Conservation (phyloP, 1,140 invertebrate species). For the Habropoda laboriosa region DNA sequence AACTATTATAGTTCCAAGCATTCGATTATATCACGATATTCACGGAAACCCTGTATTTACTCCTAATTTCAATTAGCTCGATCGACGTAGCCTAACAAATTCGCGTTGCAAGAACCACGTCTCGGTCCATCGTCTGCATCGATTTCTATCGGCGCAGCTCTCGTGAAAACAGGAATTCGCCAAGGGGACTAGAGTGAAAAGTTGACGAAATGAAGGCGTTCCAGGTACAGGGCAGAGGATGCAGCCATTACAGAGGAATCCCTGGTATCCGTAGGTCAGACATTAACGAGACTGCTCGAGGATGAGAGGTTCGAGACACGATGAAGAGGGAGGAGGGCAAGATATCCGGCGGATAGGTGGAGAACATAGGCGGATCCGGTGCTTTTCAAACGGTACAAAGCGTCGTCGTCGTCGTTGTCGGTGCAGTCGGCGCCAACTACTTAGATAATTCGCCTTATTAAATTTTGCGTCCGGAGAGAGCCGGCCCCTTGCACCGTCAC, state of each 20-base stretch:
- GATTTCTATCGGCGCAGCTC: neutral
- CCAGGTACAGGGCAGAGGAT: neutral
- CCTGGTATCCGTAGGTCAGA: slow-evolving; percentile 22
- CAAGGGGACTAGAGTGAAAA: neutral
- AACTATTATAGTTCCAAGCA: no score
- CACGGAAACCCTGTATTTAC: no score
- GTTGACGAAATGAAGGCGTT: slow-evolving; percentile 5
- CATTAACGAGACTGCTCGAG: slow-evolving; percentile 42
- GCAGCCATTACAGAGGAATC: slow-evolving; percentile 20
- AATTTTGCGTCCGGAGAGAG: slow-evolving; percentile 35
- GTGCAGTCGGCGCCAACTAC: slow-evolving; percentile 44
- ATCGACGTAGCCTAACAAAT: no score
- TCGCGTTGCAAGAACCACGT: neutral
- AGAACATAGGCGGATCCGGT: slow-evolving; percentile 3
- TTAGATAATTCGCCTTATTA: slow-evolving; percentile 65
- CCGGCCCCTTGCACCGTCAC: neutral
- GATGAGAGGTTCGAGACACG: neutral
- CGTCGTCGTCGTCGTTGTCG: slow-evolving; percentile 17
- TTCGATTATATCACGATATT: no score
- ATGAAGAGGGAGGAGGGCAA: neutral
- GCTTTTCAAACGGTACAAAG: slow-evolving; percentile 52
- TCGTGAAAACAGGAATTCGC: slow-evolving; percentile 29
- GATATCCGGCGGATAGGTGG: slow-evolving; percentile 18
- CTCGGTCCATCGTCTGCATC: neutral
- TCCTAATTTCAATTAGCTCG: neutral